Percentiles rank a stretch among this genome's conserved stretches.
Evolutionary conservation across 2,888 invertebrate species (phyloP).

Genomic region (Podabrus alpinus): DNA sequence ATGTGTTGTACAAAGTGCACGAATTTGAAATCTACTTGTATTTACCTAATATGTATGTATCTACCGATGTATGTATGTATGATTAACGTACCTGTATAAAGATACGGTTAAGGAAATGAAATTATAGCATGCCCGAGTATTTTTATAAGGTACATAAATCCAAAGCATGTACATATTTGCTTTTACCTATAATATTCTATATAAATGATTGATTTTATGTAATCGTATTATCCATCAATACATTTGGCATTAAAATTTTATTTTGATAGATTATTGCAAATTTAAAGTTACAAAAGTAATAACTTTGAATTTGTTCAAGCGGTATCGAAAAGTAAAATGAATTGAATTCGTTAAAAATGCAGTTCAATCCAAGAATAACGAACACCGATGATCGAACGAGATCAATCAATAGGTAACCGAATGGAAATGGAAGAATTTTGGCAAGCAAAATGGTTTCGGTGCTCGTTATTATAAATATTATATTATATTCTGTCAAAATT

Average conservation of each 20-base stretch:
- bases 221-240: not conserved
- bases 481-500: not conserved
- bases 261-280: not conserved
- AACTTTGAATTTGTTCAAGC: not conserved
- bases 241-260: not conserved
- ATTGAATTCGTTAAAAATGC: not conserved
- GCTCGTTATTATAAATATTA: too few relatives aligned
- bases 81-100: not conserved
- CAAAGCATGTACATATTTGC: not conserved
- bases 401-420: not conserved
- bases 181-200: not conserved
- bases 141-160: not conserved
- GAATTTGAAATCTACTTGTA: not conserved
- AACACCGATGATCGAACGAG: not conserved
- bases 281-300: not conserved
- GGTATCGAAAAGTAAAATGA: too few relatives aligned
- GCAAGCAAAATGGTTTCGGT: not conserved
- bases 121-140: not conserved
- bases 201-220: not conserved
- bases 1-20: not conserved
- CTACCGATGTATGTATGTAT: not conserved
- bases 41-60: not conserved
- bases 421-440: not conserved
- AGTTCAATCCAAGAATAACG: not conserved
- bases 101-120: not conserved